Evolutionary conservation across 2,888 invertebrate genomes (phyloP).

Genomic region (Melieria picta): DNA sequence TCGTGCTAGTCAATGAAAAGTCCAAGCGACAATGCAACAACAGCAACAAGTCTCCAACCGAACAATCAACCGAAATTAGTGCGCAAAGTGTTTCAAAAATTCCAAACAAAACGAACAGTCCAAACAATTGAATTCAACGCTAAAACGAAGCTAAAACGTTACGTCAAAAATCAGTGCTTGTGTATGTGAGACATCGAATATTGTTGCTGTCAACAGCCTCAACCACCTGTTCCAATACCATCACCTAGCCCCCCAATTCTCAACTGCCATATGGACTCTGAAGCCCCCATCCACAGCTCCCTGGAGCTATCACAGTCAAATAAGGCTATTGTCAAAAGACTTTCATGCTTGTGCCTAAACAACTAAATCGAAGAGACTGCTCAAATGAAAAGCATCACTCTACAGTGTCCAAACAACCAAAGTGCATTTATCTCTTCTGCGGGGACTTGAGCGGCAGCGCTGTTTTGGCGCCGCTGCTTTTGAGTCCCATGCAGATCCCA

Average conservation of each 20-base stretch:
- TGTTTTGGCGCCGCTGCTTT: constrained; percentile 1
- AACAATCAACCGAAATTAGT: background rate
- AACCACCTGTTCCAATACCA: too few relatives aligned
- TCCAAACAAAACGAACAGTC: too few relatives aligned
- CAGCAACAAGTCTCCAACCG: background rate
- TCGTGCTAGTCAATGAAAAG: constrained; percentile 14
- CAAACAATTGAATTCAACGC: too few relatives aligned
- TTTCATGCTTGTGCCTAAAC: constrained; percentile 16
- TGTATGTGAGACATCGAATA: too few relatives aligned
- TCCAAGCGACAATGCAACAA: constrained; percentile 12
- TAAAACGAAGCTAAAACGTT: too few relatives aligned
- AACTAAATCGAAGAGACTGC: constrained; percentile 10
- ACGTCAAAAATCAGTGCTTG: too few relatives aligned
- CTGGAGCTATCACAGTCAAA: too few relatives aligned
- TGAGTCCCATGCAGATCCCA: constrained; percentile 20
- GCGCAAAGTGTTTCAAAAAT: too few relatives aligned
- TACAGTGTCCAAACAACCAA: background rate
- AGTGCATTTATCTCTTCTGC: constrained; percentile 18
- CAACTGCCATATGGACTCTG: too few relatives aligned
- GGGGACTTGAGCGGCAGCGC: constrained; percentile 20
- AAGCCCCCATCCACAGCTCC: too few relatives aligned
- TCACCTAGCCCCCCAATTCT: too few relatives aligned
- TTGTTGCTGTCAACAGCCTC: too few relatives aligned
- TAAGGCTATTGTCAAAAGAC: constrained; percentile 7
- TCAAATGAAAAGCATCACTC: constrained; percentile 1